Conservation (phyloP, 2,797 vertebrate species). For the Paedocypris micromegethes region DNA sequence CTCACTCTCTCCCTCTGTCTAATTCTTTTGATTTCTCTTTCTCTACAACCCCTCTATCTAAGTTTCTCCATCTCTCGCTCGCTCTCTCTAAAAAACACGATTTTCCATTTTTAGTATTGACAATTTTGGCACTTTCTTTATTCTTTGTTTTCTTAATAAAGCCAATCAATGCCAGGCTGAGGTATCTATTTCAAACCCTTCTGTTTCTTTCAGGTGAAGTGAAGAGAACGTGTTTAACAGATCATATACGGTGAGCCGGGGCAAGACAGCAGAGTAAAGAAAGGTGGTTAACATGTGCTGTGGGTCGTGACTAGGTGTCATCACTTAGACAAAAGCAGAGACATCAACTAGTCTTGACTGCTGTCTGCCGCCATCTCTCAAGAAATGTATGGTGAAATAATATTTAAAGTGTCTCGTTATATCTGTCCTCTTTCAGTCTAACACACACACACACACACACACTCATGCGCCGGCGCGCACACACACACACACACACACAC, state of each 20-base stretch:
- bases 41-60: no score
- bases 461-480: no score
- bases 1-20: no score
- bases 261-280: slow-evolving; percentile 11
- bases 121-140: neutral
- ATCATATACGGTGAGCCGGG: slow-evolving; percentile 9
- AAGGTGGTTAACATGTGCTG: slow-evolving; percentile 20
- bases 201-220: neutral
- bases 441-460: neutral
- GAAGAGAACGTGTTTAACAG: slow-evolving; percentile 23
- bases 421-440: slow-evolving; percentile 8
- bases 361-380: slow-evolving; percentile 31
- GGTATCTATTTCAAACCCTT: neutral
- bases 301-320: slow-evolving; percentile 22
- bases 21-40: no score
- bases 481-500: neutral
- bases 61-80: no score
- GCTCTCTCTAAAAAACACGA: no score
- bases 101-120: no score
- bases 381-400: slow-evolving; percentile 37
- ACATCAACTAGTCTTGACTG: slow-evolving; percentile 13
- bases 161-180: neutral
- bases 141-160: neutral
- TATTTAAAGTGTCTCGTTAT: slow-evolving; percentile 18
- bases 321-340: slow-evolving; percentile 36